phyloP scores from a whole-genome alignment of 2,113 vertebrate species.

The Piaya cayana region DNA sequence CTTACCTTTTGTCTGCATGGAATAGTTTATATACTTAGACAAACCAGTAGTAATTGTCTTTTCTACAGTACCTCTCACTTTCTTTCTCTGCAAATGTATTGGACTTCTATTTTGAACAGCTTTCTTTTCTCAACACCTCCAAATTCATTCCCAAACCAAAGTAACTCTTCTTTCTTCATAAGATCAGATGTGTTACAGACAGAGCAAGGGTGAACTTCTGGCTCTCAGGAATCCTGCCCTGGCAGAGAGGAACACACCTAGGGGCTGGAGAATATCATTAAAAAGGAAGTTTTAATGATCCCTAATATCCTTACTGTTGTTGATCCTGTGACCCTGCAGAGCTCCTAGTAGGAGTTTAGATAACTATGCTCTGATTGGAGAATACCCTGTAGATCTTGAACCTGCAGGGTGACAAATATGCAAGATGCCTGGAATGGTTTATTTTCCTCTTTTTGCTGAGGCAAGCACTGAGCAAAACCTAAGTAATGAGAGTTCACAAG shows the following conservation, averaged over 20 bases:
- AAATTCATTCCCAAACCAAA: neutral
- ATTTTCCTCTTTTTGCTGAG: slow-evolving; percentile 46
- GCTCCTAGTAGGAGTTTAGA: neutral
- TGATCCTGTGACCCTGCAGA: neutral
- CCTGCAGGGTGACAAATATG: neutral
- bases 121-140: neutral
- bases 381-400: neutral
- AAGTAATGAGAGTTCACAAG: slow-evolving; percentile 35
- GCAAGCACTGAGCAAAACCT: neutral
- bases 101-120: neutral
- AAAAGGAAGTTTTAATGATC: neutral
- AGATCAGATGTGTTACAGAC: neutral
- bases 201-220: neutral
- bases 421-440: neutral
- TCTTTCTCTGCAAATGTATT: neutral
- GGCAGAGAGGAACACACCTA: neutral
- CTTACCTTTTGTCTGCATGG: neutral
- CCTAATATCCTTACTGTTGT: neutral
- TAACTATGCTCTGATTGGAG: neutral
- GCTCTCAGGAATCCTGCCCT: neutral
- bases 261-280: neutral
- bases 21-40: neutral
- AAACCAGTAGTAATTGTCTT: neutral
- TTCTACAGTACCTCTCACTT: neutral
- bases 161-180: neutral